A percentile compares a stretch with the other conserved stretches of the same genome.
Conservation (phyloP, 1,140 invertebrate genomes). For the Drosophila pseudoobscura region DNA sequence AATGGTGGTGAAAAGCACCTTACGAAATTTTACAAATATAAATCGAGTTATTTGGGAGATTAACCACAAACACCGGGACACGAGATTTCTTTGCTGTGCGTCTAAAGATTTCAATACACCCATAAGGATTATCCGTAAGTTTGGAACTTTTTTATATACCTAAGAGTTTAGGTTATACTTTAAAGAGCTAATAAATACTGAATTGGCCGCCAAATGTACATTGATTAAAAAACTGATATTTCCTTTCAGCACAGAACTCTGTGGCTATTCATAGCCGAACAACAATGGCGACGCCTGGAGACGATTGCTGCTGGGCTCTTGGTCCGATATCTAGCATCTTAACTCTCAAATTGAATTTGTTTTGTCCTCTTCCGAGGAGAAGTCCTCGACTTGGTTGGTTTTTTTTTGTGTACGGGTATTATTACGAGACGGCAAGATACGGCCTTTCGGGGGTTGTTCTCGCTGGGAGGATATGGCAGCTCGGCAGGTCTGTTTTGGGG, state of each 20-base stretch:
- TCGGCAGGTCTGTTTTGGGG: conserved; percentile 22
- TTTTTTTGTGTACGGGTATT: conserved; percentile 42
- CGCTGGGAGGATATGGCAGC: conserved; percentile 20
- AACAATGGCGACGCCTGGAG: conserved; percentile 44
- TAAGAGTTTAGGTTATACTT: too few relatives aligned
- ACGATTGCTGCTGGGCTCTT: conserved; percentile 12
- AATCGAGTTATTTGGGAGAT: too few relatives aligned
- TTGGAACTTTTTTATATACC: background rate
- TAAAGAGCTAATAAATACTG: too few relatives aligned
- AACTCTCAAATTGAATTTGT: conserved; percentile 59
- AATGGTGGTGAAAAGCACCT: too few relatives aligned
- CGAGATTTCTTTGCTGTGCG: too few relatives aligned
- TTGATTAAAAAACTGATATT: conserved; percentile 16
- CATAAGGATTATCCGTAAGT: too few relatives aligned
- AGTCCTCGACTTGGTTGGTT: conserved; percentile 32
- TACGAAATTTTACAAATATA: too few relatives aligned
- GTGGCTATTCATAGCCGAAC: conserved; percentile 28
- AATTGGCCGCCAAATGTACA: conserved; percentile 9
- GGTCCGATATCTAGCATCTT: conserved; percentile 51
- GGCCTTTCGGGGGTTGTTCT: conserved; percentile 57
- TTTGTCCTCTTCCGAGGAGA: conserved; percentile 49
- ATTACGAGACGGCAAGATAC: background rate
- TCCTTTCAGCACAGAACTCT: background rate
- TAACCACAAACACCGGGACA: too few relatives aligned
- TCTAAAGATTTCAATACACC: too few relatives aligned